Evolutionary conservation across 2,888 invertebrate species (phyloP).

Genomic region (Anagyrus pseudococci): DNA sequence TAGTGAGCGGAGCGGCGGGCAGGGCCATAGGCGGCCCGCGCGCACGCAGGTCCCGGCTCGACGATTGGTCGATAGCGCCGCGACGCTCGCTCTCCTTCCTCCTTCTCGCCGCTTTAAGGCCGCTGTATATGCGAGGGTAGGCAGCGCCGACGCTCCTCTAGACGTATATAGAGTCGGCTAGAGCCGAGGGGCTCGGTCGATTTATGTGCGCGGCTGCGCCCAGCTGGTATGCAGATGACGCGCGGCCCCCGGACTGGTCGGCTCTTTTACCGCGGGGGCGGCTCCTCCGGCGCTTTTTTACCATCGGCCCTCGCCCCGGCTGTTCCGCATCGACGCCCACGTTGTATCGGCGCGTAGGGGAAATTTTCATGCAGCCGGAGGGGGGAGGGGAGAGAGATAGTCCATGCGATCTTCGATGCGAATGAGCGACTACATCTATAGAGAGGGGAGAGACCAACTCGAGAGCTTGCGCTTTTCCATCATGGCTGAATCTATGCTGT

Average conservation of each 20-base stretch:
- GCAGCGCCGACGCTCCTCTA: neutral
- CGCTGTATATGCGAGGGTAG: constrained; percentile 7
- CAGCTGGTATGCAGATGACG: constrained; percentile 19
- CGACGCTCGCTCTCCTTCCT: too few species aligned
- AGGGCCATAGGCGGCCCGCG: constrained; percentile 48
- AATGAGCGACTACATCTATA: too few species aligned
- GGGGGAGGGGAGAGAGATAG: neutral
- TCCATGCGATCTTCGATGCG: neutral
- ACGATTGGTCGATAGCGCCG: constrained; percentile 60
- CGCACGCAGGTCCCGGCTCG: constrained; percentile 56
- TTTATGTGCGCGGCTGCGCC: neutral
- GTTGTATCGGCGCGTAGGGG: neutral
- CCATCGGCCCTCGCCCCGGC: neutral
- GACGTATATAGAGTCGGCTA: too few species aligned
- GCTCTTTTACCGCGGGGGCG: neutral
- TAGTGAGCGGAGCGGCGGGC: neutral
- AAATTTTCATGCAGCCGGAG: neutral
- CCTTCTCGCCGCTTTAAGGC: constrained; percentile 41
- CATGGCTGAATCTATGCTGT: constrained; percentile 19
- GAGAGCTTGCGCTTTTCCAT: constrained; percentile 14
- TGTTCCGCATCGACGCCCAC: neutral
- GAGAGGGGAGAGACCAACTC: neutral
- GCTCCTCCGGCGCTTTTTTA: neutral
- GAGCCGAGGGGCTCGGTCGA: neutral
- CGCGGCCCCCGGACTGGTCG: neutral